A percentile compares a stretch with the other conserved stretches of the same genome.
Evolutionary conservation across 92 coral and sea anemone species (phyloP).

Genomic region (Palythoa grandis): DNA sequence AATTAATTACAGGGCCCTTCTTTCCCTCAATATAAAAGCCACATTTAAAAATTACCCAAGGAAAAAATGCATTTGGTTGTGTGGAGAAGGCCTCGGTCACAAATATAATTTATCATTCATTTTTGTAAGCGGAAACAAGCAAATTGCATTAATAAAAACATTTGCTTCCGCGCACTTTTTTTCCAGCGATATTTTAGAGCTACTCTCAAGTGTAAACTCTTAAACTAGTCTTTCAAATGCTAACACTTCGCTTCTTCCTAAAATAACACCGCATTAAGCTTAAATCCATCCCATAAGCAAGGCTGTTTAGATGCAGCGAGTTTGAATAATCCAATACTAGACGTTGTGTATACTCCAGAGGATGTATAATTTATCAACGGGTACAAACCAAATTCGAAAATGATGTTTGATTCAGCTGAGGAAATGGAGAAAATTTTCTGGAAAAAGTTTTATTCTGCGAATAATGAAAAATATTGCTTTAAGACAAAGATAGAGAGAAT

Average conservation of each 20-base stretch:
- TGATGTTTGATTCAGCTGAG: slow-evolving; percentile 22
- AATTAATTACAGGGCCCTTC: background rate
- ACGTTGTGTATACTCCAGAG: slow-evolving; percentile 3
- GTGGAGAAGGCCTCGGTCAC: background rate
- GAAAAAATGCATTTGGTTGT: background rate
- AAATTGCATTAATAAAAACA: slow-evolving; percentile 42
- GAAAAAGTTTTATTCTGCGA: slow-evolving; percentile 10
- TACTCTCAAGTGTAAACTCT: slow-evolving; percentile 21
- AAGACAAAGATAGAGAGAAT: slow-evolving; percentile 11
- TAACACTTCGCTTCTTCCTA: slow-evolving; percentile 10
- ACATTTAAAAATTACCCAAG: background rate
- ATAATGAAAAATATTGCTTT: slow-evolving; percentile 23
- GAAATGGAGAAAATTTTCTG: slow-evolving; percentile 18
- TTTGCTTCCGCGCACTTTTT: slow-evolving; percentile 31
- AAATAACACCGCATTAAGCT: slow-evolving; percentile 36
- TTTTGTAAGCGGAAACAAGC: slow-evolving; percentile 25
- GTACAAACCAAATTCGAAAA: slow-evolving; percentile 24
- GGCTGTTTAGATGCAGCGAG: slow-evolving; percentile 15
- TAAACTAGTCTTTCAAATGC: background rate
- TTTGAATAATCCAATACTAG: slow-evolving; percentile 20
- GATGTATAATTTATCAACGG: slow-evolving; percentile 31
- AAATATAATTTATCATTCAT: slow-evolving; percentile 22
- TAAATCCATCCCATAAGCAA: slow-evolving; percentile 26
- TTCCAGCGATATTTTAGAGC: slow-evolving; percentile 22
- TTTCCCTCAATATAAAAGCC: background rate